phyloP scores from a whole-genome alignment of 2,888 invertebrate species.

The Plebejus argus region DNA sequence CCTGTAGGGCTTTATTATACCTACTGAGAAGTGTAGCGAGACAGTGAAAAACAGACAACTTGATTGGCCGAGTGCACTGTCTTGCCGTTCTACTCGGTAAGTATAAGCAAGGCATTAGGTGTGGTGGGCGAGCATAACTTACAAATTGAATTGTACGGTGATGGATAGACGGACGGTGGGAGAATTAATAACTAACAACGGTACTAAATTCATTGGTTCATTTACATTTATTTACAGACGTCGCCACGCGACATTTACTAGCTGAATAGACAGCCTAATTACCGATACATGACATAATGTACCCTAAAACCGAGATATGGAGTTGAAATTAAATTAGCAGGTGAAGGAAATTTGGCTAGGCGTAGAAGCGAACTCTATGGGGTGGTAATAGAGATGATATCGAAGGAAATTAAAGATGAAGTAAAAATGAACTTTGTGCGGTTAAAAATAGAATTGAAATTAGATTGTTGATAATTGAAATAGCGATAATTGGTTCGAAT shows the following conservation, averaged over 20 bases:
- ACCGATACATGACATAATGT: background rate
- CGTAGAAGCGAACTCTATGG: background rate
- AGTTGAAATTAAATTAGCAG: background rate
- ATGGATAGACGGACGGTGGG: background rate
- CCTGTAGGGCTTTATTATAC: too few relatives aligned
- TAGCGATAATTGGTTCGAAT: background rate
- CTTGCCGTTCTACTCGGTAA: too few relatives aligned
- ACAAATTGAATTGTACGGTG: background rate
- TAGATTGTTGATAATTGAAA: background rate
- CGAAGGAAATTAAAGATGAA: background rate
- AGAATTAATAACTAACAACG: background rate
- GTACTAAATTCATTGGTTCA: constrained; percentile 15
- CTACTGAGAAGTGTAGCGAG: too few relatives aligned
- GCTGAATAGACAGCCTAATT: background rate
- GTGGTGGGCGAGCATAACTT: too few relatives aligned
- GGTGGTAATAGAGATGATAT: background rate
- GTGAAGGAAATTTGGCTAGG: background rate
- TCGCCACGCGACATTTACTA: constrained; percentile 17
- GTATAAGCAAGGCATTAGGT: too few relatives aligned
- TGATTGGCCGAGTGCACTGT: too few relatives aligned
- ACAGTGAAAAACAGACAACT: too few relatives aligned
- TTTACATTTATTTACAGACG: constrained; percentile 26
- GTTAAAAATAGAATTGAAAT: background rate
- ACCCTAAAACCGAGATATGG: background rate
- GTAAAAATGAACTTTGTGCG: background rate